These are phyloP conservation scores for Amphipyra tragopoginis DNA, from an alignment of 2,888 invertebrate genomes.

Conservation along the genomic window DNA sequence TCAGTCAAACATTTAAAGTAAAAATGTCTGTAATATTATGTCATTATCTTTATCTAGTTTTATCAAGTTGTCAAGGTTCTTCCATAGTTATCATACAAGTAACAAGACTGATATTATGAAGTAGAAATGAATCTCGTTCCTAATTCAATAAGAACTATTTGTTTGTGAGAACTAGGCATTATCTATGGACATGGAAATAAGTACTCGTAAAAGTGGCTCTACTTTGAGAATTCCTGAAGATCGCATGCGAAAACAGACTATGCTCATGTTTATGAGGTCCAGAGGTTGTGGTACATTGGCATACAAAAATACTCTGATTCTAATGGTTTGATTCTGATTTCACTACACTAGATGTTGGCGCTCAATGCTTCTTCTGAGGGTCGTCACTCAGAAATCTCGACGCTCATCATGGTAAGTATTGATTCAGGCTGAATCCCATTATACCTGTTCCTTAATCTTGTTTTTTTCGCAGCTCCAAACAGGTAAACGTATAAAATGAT, in stretches of 20 bases:
- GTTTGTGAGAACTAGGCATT: slow-evolving; percentile 10
- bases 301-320: slow-evolving; percentile 57
- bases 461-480: slow-evolving; percentile 58
- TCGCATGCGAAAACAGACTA: slow-evolving; percentile 34
- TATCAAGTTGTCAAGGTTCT: slow-evolving; percentile 30
- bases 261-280: slow-evolving; percentile 26
- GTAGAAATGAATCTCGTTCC: slow-evolving; percentile 16
- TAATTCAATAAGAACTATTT: slow-evolving; percentile 6
- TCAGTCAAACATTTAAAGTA: slow-evolving; percentile 63
- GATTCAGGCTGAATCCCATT: slow-evolving; percentile 38
- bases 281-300: slow-evolving; percentile 58
- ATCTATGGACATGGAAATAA: slow-evolving; percentile 20
- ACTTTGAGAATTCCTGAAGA: slow-evolving; percentile 41
- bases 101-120: slow-evolving; percentile 24
- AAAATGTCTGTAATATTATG: slow-evolving; percentile 7
- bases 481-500: slow-evolving; percentile 53
- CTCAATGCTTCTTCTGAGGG: slow-evolving; percentile 64
- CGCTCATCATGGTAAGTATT: slow-evolving; percentile 76
- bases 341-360: slow-evolving; percentile 83
- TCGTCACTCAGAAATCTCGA: slow-evolving; percentile 65
- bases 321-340: slow-evolving; percentile 87
- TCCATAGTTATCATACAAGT: slow-evolving; percentile 5
- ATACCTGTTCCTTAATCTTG: slow-evolving; percentile 44
- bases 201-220: slow-evolving; percentile 17
- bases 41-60: slow-evolving; percentile 10